These are phyloP conservation scores for Trichogramma pretiosum DNA, from an alignment of 1,140 invertebrate species.

Conservation along the genomic window DNA sequence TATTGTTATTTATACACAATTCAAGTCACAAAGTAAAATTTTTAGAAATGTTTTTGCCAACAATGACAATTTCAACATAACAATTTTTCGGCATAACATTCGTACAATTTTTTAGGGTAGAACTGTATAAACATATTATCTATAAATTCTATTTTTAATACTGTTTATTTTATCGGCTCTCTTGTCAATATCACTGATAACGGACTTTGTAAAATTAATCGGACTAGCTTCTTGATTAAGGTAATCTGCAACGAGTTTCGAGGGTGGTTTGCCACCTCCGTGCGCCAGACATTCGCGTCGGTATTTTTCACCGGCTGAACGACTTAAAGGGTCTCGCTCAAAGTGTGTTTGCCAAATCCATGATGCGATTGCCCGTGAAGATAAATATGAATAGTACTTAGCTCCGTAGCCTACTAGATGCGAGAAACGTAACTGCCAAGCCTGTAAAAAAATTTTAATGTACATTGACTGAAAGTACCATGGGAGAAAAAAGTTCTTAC, in stretches of 20 bases:
- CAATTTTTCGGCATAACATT: too few relatives aligned
- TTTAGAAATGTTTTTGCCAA: too few relatives aligned
- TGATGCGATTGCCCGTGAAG: slow-evolving; percentile 86
- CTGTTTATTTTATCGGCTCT: slow-evolving; percentile 38
- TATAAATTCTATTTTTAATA: slow-evolving; percentile 1
- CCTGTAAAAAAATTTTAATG: slow-evolving; percentile 45
- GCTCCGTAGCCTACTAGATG: slow-evolving; percentile 96
- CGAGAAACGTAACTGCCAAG: slow-evolving; percentile 93
- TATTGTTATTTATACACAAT: too few relatives aligned
- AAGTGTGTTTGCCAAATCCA: slow-evolving; percentile 91
- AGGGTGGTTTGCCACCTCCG: slow-evolving; percentile 80
- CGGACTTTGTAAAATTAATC: slow-evolving; percentile 46
- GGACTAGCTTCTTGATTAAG: slow-evolving; percentile 60
- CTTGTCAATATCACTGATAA: slow-evolving; percentile 50
- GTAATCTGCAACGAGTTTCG: slow-evolving; percentile 63
- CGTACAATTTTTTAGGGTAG: too few relatives aligned
- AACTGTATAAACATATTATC: neutral
- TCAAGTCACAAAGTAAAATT: too few relatives aligned
- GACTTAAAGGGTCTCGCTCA: slow-evolving; percentile 69
- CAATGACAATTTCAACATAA: too few relatives aligned
- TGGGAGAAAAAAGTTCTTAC: slow-evolving; percentile 49
- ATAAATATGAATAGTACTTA: slow-evolving; percentile 95
- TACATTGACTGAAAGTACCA: slow-evolving; percentile 2
- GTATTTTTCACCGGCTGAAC: slow-evolving; percentile 67
- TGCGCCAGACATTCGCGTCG: slow-evolving; percentile 68